Base-by-base conservation (phyloP, 2,797 vertebrate species). In the Cephalopachus bancanus region DNA sequence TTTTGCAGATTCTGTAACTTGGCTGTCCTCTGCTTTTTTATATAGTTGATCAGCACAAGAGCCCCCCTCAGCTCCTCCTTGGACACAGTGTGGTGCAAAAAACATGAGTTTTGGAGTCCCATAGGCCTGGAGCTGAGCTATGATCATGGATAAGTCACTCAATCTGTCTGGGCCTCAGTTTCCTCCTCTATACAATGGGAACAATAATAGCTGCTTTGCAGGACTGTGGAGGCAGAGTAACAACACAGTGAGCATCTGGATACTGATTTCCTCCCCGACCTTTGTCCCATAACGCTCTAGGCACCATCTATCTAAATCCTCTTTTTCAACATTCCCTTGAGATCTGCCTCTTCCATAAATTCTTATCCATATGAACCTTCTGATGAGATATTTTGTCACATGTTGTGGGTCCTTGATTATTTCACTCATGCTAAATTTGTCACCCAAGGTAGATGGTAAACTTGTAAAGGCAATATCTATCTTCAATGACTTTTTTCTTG, bases 251-350 rank as follows among this genome's bases (percentile, higher is more conserved):
- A 78, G 28, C 4, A n/a, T 28, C 55, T 49, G 19, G 12, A 20
- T 20, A 6, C 28, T n/a, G 7, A 9, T 55, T 85, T 88, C n/a
- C 7, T 1, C 24, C 8, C 10, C 11, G 15, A 30, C 15, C 6
- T 5, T 53, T 89, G 64, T 37, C 49, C 59, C 10, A 15, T 17
- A 30, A 49, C 6, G 14, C 20, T 84, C 10, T 49, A 49, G 64
- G 51, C 11, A 62, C 64, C 51, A 12, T 26, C 30, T 80, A 4
- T 15, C 14, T 95, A 92, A 87, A 60, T 65, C 24, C 10, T 92
- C 81, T 62, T 69, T 71, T 16, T 33, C n/a, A 88, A 51, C 33
- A 71, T 91, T 7, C 88, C 24, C 95, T 97, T 87, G 57, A 86
- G 37, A 90, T 9, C 28, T 67, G 44, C 9, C 44, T 81, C 30